These are phyloP conservation scores for Phoebastria nigripes DNA, from an alignment of 2,797 vertebrate genomes.

Conservation along the genomic window DNA sequence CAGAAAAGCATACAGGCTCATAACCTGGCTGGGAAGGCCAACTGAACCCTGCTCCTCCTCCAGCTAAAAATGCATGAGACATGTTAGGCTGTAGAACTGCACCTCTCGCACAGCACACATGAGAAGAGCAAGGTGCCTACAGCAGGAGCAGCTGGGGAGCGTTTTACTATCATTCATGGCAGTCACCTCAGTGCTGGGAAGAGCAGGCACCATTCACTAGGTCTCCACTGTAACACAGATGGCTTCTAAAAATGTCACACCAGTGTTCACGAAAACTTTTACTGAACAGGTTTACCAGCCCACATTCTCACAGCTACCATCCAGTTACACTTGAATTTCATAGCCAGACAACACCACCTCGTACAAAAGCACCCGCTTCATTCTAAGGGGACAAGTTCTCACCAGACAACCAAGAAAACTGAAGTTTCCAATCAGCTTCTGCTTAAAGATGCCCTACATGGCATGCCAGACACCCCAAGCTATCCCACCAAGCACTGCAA, in stretches of 20 bases:
- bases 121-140: neutral
- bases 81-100: neutral
- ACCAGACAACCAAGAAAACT: neutral
- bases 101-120: neutral
- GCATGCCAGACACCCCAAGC: neutral
- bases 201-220: neutral
- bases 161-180: neutral
- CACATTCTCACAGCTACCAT: neutral
- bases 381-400: neutral
- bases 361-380: neutral
- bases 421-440: neutral
- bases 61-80: neutral
- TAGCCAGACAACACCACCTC: neutral
- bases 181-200: neutral
- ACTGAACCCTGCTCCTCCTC: neutral
- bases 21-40: neutral
- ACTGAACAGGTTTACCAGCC: neutral
- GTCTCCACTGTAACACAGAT: neutral
- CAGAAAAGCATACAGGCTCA: neutral
- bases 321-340: neutral
- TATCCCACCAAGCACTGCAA: neutral
- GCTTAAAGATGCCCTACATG: neutral
- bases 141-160: neutral
- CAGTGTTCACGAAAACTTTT: neutral
- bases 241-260: neutral